Base-by-base conservation (phyloP, 2,797 vertebrate species). In the Cephalopachus bancanus region DNA sequence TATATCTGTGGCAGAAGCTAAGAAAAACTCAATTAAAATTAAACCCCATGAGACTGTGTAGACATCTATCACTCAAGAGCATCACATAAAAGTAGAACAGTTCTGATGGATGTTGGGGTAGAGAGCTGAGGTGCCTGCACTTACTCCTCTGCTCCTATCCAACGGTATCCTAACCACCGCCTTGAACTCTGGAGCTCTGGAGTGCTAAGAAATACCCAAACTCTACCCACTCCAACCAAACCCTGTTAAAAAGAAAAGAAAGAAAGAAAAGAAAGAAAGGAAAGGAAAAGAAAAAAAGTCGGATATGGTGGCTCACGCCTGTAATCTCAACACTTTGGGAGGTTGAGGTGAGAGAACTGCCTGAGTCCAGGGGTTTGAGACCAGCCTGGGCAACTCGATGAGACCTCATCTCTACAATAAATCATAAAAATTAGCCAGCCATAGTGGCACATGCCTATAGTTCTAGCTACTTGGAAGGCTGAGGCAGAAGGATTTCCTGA, bases 21-120 rank as follows among this genome's bases (percentile, higher is more conserved):
- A 86, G 78, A 71, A 51, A 64, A 89, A 51, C 28, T n/a, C 49
- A 55, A 26, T 59, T 57, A 84, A 92, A 94, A 86, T 81, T 62
- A 53, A 84, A n/a, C 53, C 49, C 22, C 33, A 55, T 49, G 57
- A 91, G 16, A 71, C 49, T 37, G 10, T 60, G n/a, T 51, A 89
- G 16, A 67, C 4, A 30, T 2, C 28, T 75, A 11, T 28, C 51
- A 69, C 24, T n/a, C 62, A 57, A 86, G 37, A 94, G 30, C 7
- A 79, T 53, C 19, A 26, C 64, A 44, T 44, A 7, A 74, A 44
- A 83, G 26, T 49, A 49, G 2, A 44, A 12, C 14, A 72, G 17
- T 62, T 67, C 44, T 33, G 10, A 59, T 3, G 4, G 28, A 44
- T n/a, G 12, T 19, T 75, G 44, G 71, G 10, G 12, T 24, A 4